Evolutionary conservation across 64 coral and sea anemone species (phyloP).

Genomic region (Porites lutea): DNA sequence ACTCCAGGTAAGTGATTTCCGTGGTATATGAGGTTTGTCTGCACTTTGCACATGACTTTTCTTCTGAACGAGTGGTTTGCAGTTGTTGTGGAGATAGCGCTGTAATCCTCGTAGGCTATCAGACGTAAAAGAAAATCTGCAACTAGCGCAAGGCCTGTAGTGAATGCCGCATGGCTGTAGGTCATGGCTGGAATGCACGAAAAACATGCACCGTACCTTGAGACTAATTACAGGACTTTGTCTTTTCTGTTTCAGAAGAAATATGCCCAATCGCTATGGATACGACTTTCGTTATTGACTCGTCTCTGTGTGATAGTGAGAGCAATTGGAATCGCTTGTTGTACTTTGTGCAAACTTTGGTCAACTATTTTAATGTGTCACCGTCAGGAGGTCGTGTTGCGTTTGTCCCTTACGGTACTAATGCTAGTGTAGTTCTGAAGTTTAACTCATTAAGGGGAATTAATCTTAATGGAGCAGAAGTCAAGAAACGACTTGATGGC

Average conservation of each 20-base stretch:
- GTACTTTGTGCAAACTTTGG: conserved; percentile 1
- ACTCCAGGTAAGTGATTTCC: no score
- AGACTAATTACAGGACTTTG: not conserved
- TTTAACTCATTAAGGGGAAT: conserved; percentile 46
- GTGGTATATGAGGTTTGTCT: no score
- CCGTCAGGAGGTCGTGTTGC: conserved; percentile 34
- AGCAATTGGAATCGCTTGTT: not conserved
- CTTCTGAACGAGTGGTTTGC: no score
- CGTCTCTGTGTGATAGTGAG: not conserved
- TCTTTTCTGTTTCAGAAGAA: not conserved
- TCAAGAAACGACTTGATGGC: conserved; percentile 4
- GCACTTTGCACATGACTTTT: no score
- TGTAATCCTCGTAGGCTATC: no score
- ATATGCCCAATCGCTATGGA: conserved; percentile 24
- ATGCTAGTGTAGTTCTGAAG: conserved; percentile 39
- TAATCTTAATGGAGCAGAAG: conserved; percentile 38
- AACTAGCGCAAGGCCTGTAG: no score
- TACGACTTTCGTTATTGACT: conserved; percentile 4
- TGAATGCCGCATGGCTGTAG: no score
- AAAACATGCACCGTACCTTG: no score
- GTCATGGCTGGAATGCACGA: no score
- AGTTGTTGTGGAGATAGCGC: no score
- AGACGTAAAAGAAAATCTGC: no score
- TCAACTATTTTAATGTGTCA: conserved; percentile 8
- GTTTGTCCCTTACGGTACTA: conserved; percentile 12